Evolutionary conservation across 1,140 invertebrate genomes (phyloP).

Genomic region (Procambarus virginalis): DNA sequence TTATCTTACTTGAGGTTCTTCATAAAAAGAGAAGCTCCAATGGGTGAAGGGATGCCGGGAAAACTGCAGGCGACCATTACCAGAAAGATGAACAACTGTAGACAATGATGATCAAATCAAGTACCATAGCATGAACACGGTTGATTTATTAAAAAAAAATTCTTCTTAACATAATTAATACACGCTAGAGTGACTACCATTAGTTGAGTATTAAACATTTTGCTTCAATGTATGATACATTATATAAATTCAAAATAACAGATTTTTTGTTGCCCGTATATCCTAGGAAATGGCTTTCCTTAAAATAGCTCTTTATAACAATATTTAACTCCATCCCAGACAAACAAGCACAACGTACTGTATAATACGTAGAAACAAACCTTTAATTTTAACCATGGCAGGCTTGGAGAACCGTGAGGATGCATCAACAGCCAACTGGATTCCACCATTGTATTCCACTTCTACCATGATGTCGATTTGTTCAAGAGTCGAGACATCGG

Average conservation of each 20-base stretch:
- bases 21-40: constrained; percentile 94
- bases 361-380: constrained; percentile 74
- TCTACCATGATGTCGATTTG: constrained; percentile 89
- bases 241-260: too few relatives aligned
- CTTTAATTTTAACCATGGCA: constrained; percentile 91
- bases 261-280: background rate
- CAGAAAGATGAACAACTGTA: constrained; percentile 88
- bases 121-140: too few relatives aligned
- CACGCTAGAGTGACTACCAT: too few relatives aligned
- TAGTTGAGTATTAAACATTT: too few relatives aligned
- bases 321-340: too few relatives aligned
- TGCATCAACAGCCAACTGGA: constrained; percentile 92
- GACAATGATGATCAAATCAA: background rate
- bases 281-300: too few relatives aligned
- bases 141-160: too few relatives aligned
- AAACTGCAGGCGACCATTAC: constrained; percentile 88
- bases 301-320: too few relatives aligned
- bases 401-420: constrained; percentile 91
- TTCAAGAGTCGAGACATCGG: constrained; percentile 85
- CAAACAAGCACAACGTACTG: too few relatives aligned
- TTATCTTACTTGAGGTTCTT: constrained; percentile 83
- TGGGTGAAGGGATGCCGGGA: constrained; percentile 92
- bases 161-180: too few relatives aligned
- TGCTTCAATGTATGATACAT: too few relatives aligned
- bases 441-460: constrained; percentile 92